A percentile compares a stretch with the other conserved stretches of the same genome.
Evolutionary conservation across 2,888 invertebrate species (phyloP).

Genomic region (Lomographa bimaculata): DNA sequence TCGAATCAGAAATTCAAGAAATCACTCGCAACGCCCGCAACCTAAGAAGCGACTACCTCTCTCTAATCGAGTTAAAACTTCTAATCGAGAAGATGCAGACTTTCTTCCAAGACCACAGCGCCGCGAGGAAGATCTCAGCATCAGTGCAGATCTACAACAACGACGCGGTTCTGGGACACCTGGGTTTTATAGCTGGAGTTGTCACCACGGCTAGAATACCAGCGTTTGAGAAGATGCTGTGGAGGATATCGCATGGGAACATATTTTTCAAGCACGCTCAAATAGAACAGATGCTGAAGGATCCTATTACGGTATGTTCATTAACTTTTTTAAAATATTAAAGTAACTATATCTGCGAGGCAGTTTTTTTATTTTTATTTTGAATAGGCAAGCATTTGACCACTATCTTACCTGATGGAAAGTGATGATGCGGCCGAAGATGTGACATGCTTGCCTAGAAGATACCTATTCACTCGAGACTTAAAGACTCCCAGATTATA

Average conservation of each 20-base stretch:
- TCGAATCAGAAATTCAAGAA: constrained; percentile 79
- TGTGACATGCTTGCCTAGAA: too few relatives aligned
- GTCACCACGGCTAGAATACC: constrained; percentile 70
- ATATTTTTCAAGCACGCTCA: constrained; percentile 79
- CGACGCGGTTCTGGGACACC: constrained; percentile 68
- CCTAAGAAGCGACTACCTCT: constrained; percentile 69
- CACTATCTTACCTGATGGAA: too few relatives aligned
- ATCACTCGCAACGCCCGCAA: constrained; percentile 76
- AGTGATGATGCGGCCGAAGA: too few relatives aligned
- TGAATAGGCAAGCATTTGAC: too few relatives aligned
- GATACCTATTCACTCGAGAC: too few relatives aligned
- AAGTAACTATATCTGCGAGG: too few relatives aligned
- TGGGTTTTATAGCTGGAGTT: constrained; percentile 76
- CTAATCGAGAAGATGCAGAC: constrained; percentile 75
- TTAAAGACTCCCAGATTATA: too few relatives aligned
- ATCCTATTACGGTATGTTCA: constrained; percentile 68
- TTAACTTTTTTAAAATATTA: constrained; percentile 20
- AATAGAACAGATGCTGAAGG: constrained; percentile 69
- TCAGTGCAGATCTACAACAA: constrained; percentile 73
- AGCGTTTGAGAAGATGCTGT: constrained; percentile 74
- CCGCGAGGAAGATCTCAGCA: constrained; percentile 72
- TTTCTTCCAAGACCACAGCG: constrained; percentile 85
- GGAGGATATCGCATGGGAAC: constrained; percentile 78
- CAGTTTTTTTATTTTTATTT: too few relatives aligned
- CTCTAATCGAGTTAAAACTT: constrained; percentile 67